Evolutionary conservation across 2,888 invertebrate species (phyloP).

Genomic region (Brachycybe producta): DNA sequence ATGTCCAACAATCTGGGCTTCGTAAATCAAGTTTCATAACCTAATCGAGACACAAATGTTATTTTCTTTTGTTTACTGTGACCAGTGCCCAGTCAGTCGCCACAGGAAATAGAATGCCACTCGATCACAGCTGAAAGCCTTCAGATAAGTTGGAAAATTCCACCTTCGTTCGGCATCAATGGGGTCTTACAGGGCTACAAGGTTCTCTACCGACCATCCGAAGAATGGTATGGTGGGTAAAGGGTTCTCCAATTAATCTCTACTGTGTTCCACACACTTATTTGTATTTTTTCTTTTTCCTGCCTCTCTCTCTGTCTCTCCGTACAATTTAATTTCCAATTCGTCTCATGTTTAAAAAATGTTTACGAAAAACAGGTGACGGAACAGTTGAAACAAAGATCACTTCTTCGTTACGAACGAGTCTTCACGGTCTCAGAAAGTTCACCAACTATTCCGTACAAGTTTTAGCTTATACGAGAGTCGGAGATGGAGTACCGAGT

Average conservation of each 20-base stretch:
- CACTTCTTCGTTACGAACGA: constrained; percentile 81
- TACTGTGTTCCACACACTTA: too few relatives aligned
- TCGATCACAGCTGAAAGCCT: constrained; percentile 34
- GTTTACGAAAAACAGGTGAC: too few relatives aligned
- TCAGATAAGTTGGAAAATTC: constrained; percentile 36
- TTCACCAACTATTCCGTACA: constrained; percentile 96
- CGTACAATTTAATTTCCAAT: neutral
- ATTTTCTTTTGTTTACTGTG: too few relatives aligned
- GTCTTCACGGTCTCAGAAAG: constrained; percentile 82
- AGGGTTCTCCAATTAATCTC: neutral
- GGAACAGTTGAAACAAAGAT: constrained; percentile 58
- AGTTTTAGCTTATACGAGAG: constrained; percentile 84
- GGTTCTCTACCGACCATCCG: constrained; percentile 46
- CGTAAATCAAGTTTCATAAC: too few relatives aligned
- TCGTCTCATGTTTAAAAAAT: neutral
- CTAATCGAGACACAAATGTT: too few relatives aligned
- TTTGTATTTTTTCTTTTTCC: neutral
- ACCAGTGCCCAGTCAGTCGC: constrained; percentile 38
- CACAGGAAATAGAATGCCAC: constrained; percentile 34
- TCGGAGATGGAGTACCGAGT: constrained; percentile 85
- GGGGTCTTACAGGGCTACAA: constrained; percentile 54
- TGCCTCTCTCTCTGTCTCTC: neutral
- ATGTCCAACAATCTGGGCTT: too few relatives aligned
- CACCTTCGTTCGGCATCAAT: constrained; percentile 34
- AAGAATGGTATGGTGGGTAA: constrained; percentile 22